These are phyloP conservation scores for Clarias macrocephalus DNA, from an alignment of 2,113 vertebrate species.

Conservation along the genomic window DNA sequence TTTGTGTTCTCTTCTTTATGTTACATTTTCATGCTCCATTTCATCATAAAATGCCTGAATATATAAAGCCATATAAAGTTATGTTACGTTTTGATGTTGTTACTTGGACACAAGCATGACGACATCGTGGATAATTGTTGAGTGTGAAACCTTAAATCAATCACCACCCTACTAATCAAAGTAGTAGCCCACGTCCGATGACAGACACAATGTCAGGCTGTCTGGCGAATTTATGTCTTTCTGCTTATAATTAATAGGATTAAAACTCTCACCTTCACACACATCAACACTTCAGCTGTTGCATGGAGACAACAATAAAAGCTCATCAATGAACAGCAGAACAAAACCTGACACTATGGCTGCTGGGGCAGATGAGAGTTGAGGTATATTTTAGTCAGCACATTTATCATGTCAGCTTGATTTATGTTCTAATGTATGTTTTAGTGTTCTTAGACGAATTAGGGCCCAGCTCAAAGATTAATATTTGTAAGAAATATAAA, in stretches of 20 bases:
- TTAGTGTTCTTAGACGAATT: conserved; percentile 5
- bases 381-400: conserved; percentile 24
- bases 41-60: not conserved
- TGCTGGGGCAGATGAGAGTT: conserved; percentile 21
- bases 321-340: conserved; percentile 16
- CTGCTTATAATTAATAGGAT: conserved; percentile 40
- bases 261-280: conserved; percentile 8
- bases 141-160: conserved; percentile 3
- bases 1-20: not conserved
- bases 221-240: conserved; percentile 25
- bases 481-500: conserved; percentile 1
- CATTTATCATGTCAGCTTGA: conserved; percentile 7
- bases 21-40: not conserved
- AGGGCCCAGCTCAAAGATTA: not conserved
- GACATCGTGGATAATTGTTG: not conserved
- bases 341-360: conserved; percentile 6
- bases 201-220: conserved; percentile 16
- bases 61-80: not conserved
- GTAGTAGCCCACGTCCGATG: not conserved
- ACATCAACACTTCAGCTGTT: conserved; percentile 36
- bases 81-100: not conserved
- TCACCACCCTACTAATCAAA: conserved; percentile 1
- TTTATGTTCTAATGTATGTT: not conserved
- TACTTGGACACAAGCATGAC: not conserved
- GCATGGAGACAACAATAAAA: conserved; percentile 34